Conservation (phyloP, 2,888 invertebrate genomes). For the Antheraea assamensis region DNA sequence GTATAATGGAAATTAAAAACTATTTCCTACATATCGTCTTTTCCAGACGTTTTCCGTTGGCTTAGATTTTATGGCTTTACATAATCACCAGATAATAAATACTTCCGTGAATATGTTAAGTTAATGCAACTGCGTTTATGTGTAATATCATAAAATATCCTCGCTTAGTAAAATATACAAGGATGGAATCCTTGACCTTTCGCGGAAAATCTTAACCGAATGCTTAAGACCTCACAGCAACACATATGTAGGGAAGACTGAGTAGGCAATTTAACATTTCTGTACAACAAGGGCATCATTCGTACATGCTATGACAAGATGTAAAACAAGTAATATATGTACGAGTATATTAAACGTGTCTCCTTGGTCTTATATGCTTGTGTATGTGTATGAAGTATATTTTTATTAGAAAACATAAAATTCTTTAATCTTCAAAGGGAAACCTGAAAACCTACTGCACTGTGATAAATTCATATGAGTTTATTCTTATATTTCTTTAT, state of each 20-base stretch:
- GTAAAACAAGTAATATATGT: not conserved
- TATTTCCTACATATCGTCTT: not conserved
- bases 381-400: no score
- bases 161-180: conserved; percentile 22
- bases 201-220: conserved; percentile 25
- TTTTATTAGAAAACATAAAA: no score
- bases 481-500: no score
- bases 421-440: no score
- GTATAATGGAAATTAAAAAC: no score
- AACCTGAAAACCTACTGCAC: no score
- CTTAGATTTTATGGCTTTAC: not conserved
- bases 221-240: conserved; percentile 29
- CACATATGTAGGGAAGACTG: not conserved
- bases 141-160: not conserved
- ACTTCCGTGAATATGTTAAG: not conserved
- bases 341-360: not conserved
- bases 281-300: not conserved
- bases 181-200: conserved; percentile 36
- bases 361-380: no score
- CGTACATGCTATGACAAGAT: conserved; percentile 3
- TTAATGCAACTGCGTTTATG: not conserved
- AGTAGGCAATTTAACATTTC: not conserved
- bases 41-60: not conserved
- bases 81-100: not conserved
- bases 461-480: no score